A percentile compares a stretch with the other conserved stretches of the same genome.
These are phyloP conservation scores for Tortrix viridana DNA, from an alignment of 2,888 invertebrate genomes.

Conservation along the genomic window DNA sequence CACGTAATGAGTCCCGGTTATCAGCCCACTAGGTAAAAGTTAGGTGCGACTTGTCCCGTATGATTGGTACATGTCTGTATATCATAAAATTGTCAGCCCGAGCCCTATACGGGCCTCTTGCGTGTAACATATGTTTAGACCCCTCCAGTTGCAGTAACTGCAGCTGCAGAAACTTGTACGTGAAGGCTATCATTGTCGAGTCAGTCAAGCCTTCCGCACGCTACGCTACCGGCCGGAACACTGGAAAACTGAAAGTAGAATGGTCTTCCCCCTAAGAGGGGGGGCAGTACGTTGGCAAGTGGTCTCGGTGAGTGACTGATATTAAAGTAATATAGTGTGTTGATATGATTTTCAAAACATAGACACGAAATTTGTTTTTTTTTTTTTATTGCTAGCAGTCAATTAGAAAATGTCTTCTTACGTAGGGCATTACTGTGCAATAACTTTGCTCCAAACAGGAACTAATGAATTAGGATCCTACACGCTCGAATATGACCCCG, in stretches of 20 bases:
- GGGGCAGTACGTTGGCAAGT: constrained; percentile 28
- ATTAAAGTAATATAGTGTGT: constrained; percentile 27
- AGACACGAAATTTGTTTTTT: constrained; percentile 12
- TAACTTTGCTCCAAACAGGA: constrained; percentile 38
- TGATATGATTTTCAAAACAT: constrained; percentile 10
- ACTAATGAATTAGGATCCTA: constrained; percentile 21
- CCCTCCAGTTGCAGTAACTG: constrained; percentile 57
- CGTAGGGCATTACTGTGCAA: constrained; percentile 33
- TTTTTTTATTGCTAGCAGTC: constrained; percentile 6
- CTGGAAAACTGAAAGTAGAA: constrained; percentile 38
- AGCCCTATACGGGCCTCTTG: constrained; percentile 58
- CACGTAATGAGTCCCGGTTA: constrained; percentile 68
- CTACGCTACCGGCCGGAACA: constrained; percentile 31
- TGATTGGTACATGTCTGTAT: constrained; percentile 15
- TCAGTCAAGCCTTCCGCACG: constrained; percentile 24
- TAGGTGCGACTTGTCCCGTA: constrained; percentile 60
- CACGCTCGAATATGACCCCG: constrained; percentile 22
- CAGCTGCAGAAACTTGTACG: constrained; percentile 41
- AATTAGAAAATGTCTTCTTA: constrained; percentile 18
- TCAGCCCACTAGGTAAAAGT: constrained; percentile 82
- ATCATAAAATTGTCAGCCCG: constrained; percentile 43
- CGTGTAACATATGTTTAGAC: constrained; percentile 73
- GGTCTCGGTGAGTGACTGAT: constrained; percentile 41
- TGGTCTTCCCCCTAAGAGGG: constrained; percentile 21
- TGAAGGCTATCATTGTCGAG: constrained; percentile 38